Percentiles rank a stretch among this genome's conserved stretches.
These are phyloP conservation scores for Australoheros scitulus DNA, from an alignment of 2,113 vertebrate species.

Conservation along the genomic window DNA sequence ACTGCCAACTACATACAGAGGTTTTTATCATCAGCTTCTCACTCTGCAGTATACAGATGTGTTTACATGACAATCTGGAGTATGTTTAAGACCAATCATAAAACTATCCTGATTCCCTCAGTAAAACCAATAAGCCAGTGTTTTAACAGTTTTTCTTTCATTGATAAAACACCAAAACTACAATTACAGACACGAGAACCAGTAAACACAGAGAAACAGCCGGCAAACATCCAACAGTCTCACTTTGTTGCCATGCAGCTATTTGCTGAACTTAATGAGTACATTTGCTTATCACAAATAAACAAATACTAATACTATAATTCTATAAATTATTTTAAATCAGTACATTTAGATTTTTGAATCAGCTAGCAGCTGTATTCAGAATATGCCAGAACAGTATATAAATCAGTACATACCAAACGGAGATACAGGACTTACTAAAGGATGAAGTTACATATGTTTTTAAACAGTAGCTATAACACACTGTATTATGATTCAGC, in stretches of 20 bases:
- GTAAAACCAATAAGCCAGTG: not conserved
- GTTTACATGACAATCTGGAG: not conserved
- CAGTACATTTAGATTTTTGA: not conserved
- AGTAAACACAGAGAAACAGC: not conserved
- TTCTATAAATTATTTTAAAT: too few species aligned
- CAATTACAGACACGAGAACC: not conserved
- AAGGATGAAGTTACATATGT: not conserved
- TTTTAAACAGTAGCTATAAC: not conserved
- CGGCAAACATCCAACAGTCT: not conserved
- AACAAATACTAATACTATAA: not conserved
- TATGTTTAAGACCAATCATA: not conserved
- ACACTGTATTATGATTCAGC: not conserved
- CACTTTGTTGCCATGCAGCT: not conserved
- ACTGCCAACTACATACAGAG: not conserved
- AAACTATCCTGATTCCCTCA: not conserved
- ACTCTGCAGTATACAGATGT: not conserved
- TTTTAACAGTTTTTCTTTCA: not conserved
- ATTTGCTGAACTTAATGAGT: not conserved
- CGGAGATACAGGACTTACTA: too few species aligned
- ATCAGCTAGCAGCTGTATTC: not conserved
- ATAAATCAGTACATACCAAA: too few species aligned
- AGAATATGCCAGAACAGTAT: too few species aligned
- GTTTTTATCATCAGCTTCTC: not conserved
- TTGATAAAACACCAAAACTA: not conserved
- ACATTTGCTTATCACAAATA: not conserved